Evolutionary conservation across 2,113 vertebrate genomes (phyloP).

Genomic region (Psilopogon haemacephalus): DNA sequence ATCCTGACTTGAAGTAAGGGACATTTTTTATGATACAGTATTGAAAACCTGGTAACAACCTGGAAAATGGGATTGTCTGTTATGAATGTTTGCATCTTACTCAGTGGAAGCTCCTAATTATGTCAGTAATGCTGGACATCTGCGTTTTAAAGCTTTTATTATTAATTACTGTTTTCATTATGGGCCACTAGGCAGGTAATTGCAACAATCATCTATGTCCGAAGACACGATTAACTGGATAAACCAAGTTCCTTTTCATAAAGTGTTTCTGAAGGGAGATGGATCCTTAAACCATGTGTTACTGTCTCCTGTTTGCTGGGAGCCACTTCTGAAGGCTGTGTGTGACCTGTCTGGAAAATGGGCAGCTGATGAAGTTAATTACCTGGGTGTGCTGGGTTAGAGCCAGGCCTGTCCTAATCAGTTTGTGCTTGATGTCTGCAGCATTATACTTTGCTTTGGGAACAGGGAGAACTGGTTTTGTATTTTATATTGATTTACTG

Average conservation of each 20-base stretch:
- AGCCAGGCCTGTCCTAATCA: neutral
- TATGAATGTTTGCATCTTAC: neutral
- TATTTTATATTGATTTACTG: neutral
- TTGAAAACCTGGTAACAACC: neutral
- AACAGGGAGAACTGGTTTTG: neutral
- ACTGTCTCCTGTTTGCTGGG: neutral
- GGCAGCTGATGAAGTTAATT: neutral
- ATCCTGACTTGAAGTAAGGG: neutral
- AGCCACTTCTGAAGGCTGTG: neutral
- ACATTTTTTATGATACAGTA: neutral
- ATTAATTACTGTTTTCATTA: neutral
- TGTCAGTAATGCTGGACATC: neutral
- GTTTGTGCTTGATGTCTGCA: neutral
- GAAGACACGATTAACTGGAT: neutral
- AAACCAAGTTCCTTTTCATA: neutral
- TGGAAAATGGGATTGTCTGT: neutral
- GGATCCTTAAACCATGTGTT: neutral
- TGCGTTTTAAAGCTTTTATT: neutral
- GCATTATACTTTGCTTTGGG: neutral
- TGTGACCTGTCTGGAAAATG: fast-evolving
- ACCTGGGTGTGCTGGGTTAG: neutral
- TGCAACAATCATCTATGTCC: neutral
- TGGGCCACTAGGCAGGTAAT: neutral
- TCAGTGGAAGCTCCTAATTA: neutral
- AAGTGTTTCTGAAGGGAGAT: neutral